Evolutionary conservation across 2,888 invertebrate genomes (phyloP).

Genomic region (Aquatica leii): DNA sequence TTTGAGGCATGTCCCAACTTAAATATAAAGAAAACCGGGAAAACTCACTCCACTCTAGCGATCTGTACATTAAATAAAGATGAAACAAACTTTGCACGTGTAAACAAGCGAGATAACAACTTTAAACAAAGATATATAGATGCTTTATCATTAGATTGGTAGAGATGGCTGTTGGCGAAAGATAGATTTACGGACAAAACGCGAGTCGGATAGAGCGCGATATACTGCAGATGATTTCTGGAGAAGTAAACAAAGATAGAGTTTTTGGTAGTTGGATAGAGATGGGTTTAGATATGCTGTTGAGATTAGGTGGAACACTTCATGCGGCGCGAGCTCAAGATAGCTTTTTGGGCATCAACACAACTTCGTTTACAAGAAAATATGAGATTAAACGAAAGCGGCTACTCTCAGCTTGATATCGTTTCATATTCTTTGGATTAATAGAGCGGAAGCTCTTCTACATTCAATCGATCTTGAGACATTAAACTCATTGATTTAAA

Average conservation of each 20-base stretch:
- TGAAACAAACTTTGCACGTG: conserved; percentile 16
- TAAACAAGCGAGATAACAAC: conserved; percentile 13
- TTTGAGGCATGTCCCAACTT: conserved; percentile 47
- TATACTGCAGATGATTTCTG: neutral
- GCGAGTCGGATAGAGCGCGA: conserved; percentile 12
- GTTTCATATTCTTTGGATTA: conserved; percentile 17
- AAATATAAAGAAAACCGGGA: conserved; percentile 37
- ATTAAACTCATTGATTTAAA: too few relatives aligned
- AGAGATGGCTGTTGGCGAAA: neutral
- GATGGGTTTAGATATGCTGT: conserved; percentile 16
- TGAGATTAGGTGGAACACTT: conserved; percentile 27
- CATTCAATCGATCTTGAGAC: too few relatives aligned
- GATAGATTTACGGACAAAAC: conserved; percentile 10
- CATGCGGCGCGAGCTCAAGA: conserved; percentile 29
- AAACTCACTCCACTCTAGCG: conserved; percentile 22
- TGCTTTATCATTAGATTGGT: conserved; percentile 3
- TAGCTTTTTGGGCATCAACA: conserved; percentile 35
- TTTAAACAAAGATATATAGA: conserved; percentile 14
- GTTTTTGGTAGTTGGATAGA: neutral
- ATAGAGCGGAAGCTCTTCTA: conserved; percentile 5
- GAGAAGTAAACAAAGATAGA: too few relatives aligned
- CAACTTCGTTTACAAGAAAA: conserved; percentile 26
- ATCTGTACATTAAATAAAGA: conserved; percentile 22
- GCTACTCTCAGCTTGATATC: too few relatives aligned
- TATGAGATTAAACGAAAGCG: conserved; percentile 29